Evolutionary conservation across 2,113 vertebrate genomes (phyloP).

Genomic region (Archilochus colubris): DNA sequence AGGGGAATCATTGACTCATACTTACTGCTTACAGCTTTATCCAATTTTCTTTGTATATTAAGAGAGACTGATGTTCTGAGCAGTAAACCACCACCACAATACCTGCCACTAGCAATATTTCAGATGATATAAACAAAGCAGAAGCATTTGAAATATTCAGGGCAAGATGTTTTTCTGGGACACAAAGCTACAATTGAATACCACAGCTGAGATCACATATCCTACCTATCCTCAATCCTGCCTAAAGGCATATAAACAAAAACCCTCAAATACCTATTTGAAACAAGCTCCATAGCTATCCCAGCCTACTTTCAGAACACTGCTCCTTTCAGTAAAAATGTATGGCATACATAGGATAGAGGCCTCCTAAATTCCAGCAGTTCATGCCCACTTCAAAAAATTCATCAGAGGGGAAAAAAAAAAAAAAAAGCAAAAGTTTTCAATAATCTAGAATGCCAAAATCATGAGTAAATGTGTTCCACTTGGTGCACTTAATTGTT

Average conservation of each 20-base stretch:
- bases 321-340: neutral
- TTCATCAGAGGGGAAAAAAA: too few relatives aligned
- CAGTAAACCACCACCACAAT: neutral
- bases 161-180: neutral
- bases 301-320: neutral
- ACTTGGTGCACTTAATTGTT: neutral
- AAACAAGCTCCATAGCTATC: neutral
- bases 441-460: neutral
- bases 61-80: neutral
- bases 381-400: neutral
- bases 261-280: neutral
- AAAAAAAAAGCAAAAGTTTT: neutral
- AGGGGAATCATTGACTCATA: neutral
- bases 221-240: neutral
- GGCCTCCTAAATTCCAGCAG: neutral
- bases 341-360: neutral
- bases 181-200: constrained; percentile 6
- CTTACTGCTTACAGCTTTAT: neutral
- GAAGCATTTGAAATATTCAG: constrained; percentile 58
- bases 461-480: neutral
- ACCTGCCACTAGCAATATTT: constrained; percentile 33
- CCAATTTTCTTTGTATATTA: constrained; percentile 4
- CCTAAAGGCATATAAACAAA: neutral
- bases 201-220: constrained; percentile 9
- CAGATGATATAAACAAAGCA: neutral